These are phyloP conservation scores for Dendrocincla tyrannina DNA, from an alignment of 2,797 vertebrate genomes.

Conservation along the genomic window DNA sequence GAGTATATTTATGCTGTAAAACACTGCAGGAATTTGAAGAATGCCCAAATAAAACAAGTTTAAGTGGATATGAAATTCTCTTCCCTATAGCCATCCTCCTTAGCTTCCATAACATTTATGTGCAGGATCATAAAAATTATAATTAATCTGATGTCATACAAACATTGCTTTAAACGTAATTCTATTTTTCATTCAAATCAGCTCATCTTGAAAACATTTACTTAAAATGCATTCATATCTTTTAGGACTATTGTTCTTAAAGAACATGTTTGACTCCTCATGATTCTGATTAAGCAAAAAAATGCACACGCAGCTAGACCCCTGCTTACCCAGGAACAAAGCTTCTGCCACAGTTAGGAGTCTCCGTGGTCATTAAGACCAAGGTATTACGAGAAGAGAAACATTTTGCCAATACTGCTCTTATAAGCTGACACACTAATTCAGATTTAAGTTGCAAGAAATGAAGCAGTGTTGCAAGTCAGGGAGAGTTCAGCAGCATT, in stretches of 20 bases:
- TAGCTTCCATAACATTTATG: neutral
- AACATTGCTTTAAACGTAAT: neutral
- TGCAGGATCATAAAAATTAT: neutral
- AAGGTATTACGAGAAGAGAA: neutral
- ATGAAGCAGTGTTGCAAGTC: rapidly evolving
- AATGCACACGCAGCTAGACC: neutral
- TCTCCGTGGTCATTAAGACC: neutral
- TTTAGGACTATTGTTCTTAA: neutral
- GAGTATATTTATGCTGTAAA: neutral
- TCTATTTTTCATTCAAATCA: neutral
- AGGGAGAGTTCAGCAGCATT: neutral
- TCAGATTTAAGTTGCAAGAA: neutral
- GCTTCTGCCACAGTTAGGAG: neutral
- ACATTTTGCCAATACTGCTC: neutral
- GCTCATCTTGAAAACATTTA: neutral
- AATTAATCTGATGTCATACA: neutral
- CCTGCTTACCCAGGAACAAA: neutral
- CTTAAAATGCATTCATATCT: neutral
- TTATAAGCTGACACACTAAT: neutral
- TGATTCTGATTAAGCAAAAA: neutral
- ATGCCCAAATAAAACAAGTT: neutral
- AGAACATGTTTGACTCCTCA: neutral
- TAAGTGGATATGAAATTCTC: neutral
- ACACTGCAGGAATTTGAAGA: neutral
- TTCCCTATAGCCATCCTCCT: neutral